Base-by-base conservation (phyloP, 2,113 vertebrate genomes). In the Scolopax mira region DNA sequence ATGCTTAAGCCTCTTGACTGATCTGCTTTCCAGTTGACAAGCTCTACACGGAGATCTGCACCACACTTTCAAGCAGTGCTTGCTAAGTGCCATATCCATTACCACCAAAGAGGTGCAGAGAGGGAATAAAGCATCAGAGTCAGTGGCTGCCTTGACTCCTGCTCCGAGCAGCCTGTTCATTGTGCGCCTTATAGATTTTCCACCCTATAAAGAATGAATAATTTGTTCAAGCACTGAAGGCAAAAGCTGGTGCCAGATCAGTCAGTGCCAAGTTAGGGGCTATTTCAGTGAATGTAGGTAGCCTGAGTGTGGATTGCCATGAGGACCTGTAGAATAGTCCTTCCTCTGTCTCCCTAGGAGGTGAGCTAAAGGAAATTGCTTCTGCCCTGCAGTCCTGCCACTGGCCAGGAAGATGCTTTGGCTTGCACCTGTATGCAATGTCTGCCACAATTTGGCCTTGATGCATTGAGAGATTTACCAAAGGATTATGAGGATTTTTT, bases 1-100 rank as follows among this genome's bases (percentile, higher is more conserved):
- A 35, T 46, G n/a, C 41, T 85, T 93, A 93, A 91, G 52, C 42
- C 41, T 95, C 54, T 79, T 95, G 88, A 90, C 42, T 86, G 67
- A 91, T 90, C 51, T 88, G 42, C 22, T 93, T 25, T 79, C 89
- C 75, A 80, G 42, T 46, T 83, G 52, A 80, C 12, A 64, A 60
- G 48, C 37, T 49, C 46, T 81, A 11, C 55, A 30, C 1, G 3
- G 52, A 90, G 84, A 52, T 88, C 85, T 0, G 5, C 72, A 86
- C 51, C 39, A 61, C 52, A 13, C 49, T 86, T 84, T 35, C 60
- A 81, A 88, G 69, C 61, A 61, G 22, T 48, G 54, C 58, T 33
- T 74, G 48, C 33, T 79, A 79, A 94, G 49, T 57, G 64, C 46
- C 64, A 18, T 52, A 95, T 93, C 37, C 37, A 65, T 85, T 55